Conservation (phyloP, 2,113 vertebrate genomes). For the Rhinogobius similis region DNA sequence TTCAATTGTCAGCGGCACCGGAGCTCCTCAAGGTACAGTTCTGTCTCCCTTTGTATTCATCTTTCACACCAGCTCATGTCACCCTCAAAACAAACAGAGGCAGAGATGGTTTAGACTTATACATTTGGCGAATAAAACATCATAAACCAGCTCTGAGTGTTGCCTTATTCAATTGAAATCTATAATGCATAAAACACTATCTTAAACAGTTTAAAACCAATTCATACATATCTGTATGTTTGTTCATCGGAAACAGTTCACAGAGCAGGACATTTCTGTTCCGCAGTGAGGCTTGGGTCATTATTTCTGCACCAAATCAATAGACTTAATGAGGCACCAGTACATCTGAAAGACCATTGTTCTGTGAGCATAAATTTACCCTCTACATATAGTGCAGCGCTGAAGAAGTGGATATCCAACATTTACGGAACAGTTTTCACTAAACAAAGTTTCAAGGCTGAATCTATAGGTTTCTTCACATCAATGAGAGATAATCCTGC, state of each 20-base stretch:
- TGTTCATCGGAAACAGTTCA: not conserved
- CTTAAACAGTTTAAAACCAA: not conserved
- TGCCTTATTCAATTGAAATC: not conserved
- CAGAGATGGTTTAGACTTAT: too few relatives aligned
- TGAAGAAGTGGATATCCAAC: not conserved
- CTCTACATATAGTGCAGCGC: not conserved
- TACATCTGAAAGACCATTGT: not conserved
- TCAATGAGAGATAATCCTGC: not conserved
- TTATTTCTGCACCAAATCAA: constrained; percentile 3
- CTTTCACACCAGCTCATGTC: too few relatives aligned
- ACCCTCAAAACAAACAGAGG: too few relatives aligned
- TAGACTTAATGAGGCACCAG: constrained; percentile 2
- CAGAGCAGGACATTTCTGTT: not conserved
- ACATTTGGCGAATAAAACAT: too few relatives aligned
- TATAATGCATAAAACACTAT: not conserved
- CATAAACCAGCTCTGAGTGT: too few relatives aligned
- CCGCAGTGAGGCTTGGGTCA: not conserved
- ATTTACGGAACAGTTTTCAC: not conserved
- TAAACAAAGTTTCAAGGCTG: not conserved
- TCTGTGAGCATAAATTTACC: not conserved
- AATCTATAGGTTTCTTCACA: not conserved
- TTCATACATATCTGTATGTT: not conserved
- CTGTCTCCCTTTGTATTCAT: too few relatives aligned
- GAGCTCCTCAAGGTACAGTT: too few relatives aligned
- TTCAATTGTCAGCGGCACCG: too few relatives aligned